Percentiles rank a stretch among this genome's conserved stretches.
These are phyloP conservation scores for Cryptocephalus primarius DNA, from an alignment of 2,888 invertebrate species.

Conservation along the genomic window DNA sequence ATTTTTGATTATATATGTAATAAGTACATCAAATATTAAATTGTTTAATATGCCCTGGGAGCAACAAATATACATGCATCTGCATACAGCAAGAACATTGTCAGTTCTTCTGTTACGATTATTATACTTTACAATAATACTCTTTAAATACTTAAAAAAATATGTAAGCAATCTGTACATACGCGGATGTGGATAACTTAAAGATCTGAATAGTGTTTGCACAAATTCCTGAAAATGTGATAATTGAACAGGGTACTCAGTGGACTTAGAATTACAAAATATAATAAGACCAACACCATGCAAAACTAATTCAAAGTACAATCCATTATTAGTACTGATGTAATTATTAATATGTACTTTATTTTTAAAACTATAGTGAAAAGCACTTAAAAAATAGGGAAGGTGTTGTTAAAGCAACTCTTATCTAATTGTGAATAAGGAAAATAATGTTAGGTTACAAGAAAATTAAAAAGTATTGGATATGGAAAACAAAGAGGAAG, in stretches of 20 bases:
- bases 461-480: slow-evolving; percentile 2
- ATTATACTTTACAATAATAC: too few species aligned
- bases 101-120: too few species aligned
- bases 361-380: slow-evolving; percentile 10
- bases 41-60: too few species aligned
- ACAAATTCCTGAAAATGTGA: slow-evolving; percentile 14
- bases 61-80: too few species aligned
- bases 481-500: slow-evolving; percentile 25
- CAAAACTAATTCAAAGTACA: slow-evolving; percentile 9
- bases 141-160: too few species aligned
- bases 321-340: slow-evolving; percentile 1
- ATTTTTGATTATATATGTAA: too few species aligned
- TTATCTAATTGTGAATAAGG: slow-evolving; percentile 15
- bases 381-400: slow-evolving; percentile 16
- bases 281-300: slow-evolving; percentile 14
- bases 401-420: slow-evolving; percentile 11
- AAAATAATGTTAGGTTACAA: slow-evolving; percentile 8
- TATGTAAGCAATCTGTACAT: too few species aligned
- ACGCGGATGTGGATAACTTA: too few species aligned
- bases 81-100: too few species aligned
- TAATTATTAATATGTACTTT: background rate
- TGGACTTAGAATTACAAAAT: slow-evolving; percentile 14
- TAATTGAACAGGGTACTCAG: slow-evolving; percentile 13
- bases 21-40: too few species aligned
- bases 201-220: slow-evolving; percentile 4